Base-by-base conservation (phyloP, 2,113 vertebrate genomes). In the Cervus canadensis region DNA sequence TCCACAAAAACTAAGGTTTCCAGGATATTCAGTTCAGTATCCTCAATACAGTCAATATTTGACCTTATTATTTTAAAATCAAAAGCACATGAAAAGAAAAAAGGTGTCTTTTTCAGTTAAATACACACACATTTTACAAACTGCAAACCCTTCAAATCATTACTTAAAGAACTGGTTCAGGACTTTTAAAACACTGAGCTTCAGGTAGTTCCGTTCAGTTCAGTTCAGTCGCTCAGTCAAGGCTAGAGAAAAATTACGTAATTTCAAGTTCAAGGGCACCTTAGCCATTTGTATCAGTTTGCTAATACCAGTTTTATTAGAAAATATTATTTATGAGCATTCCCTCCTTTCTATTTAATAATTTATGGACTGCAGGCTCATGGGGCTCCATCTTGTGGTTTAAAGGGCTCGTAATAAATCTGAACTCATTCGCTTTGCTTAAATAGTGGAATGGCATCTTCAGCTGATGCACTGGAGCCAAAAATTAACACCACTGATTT, bases 281-380 rank as follows among this genome's bases (percentile, higher is more conserved):
- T 87, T 85, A 78, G 87, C 97, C 93, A 89, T 98, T 95, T 92
- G 62, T 95, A 96, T 86, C 94, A 76, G 96, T 96, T 96, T 94
- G 91, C 96, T 98, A 98, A 98, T 97, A 96, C 97, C 87, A 94
- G 88, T 97, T 99, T 99, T 99, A 99, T 99, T 99, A 99, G 90
- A 98, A 98, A 98, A 98, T 97, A 98, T 99, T 99, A 99, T 98
- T 99, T 98, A 99, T 95, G 97, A 99, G 98, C 98, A 98, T 97
- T 98, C 95, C 87, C 82, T 98, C 10, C 2, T 97, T 97, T 21
- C 48, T 97, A 97, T 98, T 99, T 98, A 99, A 99, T 99, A 99
- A 99, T 99, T 99, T 99, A 99, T 98, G 97, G 89, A 91, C 98
- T 98, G 87, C 97, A 98, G 98, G 96, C 99, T 99, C 98, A 98